Conservation (phyloP, 2,113 vertebrate genomes). For the Mormyrus lacerda region DNA sequence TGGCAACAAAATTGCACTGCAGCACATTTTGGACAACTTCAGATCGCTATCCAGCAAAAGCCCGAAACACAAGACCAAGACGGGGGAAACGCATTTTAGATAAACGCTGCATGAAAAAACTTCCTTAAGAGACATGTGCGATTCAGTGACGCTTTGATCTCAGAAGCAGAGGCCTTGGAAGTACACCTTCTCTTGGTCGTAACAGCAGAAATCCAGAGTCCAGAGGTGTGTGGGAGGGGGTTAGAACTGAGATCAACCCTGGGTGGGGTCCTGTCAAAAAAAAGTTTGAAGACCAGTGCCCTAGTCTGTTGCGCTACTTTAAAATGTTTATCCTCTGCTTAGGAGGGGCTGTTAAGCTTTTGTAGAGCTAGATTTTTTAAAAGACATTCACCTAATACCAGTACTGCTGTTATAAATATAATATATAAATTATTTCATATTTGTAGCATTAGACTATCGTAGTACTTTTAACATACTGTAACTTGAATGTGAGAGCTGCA, state of each 20-base stretch:
- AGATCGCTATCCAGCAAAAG: background rate
- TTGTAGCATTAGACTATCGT: background rate
- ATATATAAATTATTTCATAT: too few relatives aligned
- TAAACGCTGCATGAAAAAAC: constrained; percentile 40
- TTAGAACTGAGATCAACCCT: too few relatives aligned
- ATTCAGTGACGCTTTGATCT: constrained; percentile 58
- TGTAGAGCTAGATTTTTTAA: background rate
- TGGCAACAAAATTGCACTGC: constrained; percentile 80
- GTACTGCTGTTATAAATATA: background rate
- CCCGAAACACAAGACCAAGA: background rate
- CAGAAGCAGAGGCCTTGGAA: background rate
- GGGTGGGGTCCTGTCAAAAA: too few relatives aligned
- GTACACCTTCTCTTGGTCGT: too few relatives aligned
- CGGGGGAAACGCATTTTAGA: background rate
- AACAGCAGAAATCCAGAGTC: too few relatives aligned
- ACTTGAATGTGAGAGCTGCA: background rate
- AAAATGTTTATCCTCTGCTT: background rate
- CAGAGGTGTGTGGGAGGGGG: background rate
- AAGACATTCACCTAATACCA: background rate
- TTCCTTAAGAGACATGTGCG: constrained; percentile 64
- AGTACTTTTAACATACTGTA: background rate
- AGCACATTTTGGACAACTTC: constrained; percentile 53
- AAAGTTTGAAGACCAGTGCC: background rate
- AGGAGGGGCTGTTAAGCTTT: background rate
- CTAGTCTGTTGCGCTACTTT: background rate